These are phyloP conservation scores for Panonychus citri DNA, from an alignment of 1,140 invertebrate genomes.

Conservation along the genomic window DNA sequence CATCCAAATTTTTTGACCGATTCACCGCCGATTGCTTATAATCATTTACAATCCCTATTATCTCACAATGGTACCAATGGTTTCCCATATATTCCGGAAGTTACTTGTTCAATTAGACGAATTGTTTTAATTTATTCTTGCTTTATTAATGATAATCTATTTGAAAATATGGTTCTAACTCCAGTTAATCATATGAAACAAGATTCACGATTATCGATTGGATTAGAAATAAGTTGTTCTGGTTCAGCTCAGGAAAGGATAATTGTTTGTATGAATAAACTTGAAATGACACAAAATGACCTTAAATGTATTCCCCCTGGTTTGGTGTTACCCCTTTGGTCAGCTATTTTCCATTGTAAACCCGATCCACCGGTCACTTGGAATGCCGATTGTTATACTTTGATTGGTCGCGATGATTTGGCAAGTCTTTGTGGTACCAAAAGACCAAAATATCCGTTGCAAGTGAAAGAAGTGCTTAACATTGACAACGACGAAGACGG, in stretches of 20 bases:
- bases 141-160: not conserved
- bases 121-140: slow-evolving; percentile 15
- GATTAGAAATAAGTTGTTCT: not conserved
- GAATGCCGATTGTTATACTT: slow-evolving; percentile 43
- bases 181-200: not conserved
- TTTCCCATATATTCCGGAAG: slow-evolving; percentile 37
- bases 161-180: not conserved
- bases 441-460: not conserved
- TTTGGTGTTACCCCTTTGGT: slow-evolving; percentile 43
- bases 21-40: slow-evolving; percentile 13
- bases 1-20: slow-evolving; percentile 14
- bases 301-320: slow-evolving; percentile 48
- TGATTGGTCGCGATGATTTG: slow-evolving; percentile 55
- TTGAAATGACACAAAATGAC: slow-evolving; percentile 37
- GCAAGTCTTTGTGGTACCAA: not conserved
- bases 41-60: slow-evolving; percentile 1
- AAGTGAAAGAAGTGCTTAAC: not conserved
- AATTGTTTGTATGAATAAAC: slow-evolving; percentile 24
- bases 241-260: slow-evolving; percentile 1
- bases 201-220: not conserved
- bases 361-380: slow-evolving; percentile 49
- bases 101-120: slow-evolving; percentile 26
- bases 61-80: slow-evolving; percentile 19
- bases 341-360: slow-evolving; percentile 47
- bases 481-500: slow-evolving; percentile 7